Evolutionary conservation across 2,113 vertebrate species (phyloP).

Genomic region (Ibidorhyncha struthersii): DNA sequence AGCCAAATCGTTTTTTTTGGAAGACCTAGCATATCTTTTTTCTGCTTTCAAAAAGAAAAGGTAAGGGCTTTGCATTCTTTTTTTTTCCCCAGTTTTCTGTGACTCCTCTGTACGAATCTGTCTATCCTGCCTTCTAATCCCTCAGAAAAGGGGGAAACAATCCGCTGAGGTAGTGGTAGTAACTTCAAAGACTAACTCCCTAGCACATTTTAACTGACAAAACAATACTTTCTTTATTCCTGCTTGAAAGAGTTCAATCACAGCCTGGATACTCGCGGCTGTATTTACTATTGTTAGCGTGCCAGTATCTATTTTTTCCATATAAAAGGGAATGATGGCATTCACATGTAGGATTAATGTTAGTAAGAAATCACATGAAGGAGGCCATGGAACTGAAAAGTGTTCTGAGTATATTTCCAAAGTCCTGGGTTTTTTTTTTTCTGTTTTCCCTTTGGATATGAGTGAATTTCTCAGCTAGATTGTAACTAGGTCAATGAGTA

Average conservation of each 20-base stretch:
- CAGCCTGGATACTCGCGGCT: not conserved
- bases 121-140: not conserved
- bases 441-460: not conserved
- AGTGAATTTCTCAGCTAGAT: not conserved
- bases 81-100: not conserved
- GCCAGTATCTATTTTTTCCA: not conserved
- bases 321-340: not conserved
- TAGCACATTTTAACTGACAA: not conserved
- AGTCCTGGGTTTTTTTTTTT: not conserved
- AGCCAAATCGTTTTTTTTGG: not conserved
- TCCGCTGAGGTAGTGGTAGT: not conserved
- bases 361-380: not conserved
- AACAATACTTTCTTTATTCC: not conserved
- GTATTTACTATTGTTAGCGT: not conserved
- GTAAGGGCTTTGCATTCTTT: not conserved
- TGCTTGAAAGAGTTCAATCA: not conserved
- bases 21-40: not conserved
- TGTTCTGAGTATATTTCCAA: not conserved
- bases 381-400: not conserved
- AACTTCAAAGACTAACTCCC: not conserved
- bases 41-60: not conserved
- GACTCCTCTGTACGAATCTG: not conserved
- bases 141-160: not conserved
- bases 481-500: conserved; percentile 13
- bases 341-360: not conserved